Base-by-base conservation (phyloP, 2,797 vertebrate genomes). In the Squalus acanthias region DNA sequence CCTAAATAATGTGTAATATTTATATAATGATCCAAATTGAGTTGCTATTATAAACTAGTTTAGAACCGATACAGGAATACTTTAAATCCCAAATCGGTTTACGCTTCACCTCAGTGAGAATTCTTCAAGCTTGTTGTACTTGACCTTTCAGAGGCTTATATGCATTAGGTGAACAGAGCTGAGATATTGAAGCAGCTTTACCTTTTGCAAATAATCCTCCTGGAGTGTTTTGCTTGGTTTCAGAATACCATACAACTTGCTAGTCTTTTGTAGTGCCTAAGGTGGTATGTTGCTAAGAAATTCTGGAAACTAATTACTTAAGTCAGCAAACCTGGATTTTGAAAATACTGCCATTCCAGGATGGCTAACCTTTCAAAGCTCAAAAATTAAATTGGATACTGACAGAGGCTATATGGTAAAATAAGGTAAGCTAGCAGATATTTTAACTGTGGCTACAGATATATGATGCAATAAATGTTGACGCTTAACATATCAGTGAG, bases 61-160 rank as follows among this genome's bases (percentile, higher is more conserved):
- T 60, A 95, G 46, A 95, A 15, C 26, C n/a, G 46, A 74, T 95
- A 6, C 53, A 76, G 50, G 70, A 76, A 74, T 76, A 95, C 13
- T 76, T 93, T 76, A 76, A 95, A 95, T 76, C 94, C 22, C 50
- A 95, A 95, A 74, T 95, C 24, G 50, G 26, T 95, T 74, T 57
- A 70, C 29, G 50, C 6, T 74, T 95, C 4, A 53, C 10, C 70
- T 74, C 24, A 39, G 5, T 67, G 24, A 74, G 39, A 95, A 33
- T 53, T 53, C 94, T 74, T 74, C 57, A 95, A 95, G 12, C 70
- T 65, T 29, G 89, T 60, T 92, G 89, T 29, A 92, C 89, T 92
- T 92, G 89, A 92, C 89, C 89, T 92, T 92, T 79, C 26, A 29
- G 63, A 95, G 29, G 26, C 72, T 95, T 76, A n/a, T 76, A n/a